Evolutionary conservation across 1,140 invertebrate genomes (phyloP).

Genomic region (Panonychus citri): DNA sequence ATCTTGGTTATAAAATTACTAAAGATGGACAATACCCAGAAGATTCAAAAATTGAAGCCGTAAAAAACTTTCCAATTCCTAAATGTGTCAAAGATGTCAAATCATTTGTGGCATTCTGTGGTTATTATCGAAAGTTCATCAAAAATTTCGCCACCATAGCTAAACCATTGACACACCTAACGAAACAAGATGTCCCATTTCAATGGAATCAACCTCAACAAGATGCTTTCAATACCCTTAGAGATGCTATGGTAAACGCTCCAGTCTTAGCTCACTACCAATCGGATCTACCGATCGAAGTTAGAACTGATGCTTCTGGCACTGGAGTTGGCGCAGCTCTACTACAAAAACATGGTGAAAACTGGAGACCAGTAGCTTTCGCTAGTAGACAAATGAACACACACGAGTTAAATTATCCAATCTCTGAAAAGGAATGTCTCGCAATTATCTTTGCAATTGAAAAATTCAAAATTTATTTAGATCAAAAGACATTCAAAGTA

Average conservation of each 20-base stretch:
- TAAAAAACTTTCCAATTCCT: slow-evolving; percentile 15
- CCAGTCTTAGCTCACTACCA: neutral
- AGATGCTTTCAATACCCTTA: slow-evolving; percentile 3
- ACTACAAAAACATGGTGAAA: slow-evolving; percentile 21
- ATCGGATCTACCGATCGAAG: neutral
- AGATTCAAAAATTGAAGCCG: slow-evolving; percentile 17
- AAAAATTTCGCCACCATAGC: slow-evolving; percentile 18
- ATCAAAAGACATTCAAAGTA: neutral
- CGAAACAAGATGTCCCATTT: slow-evolving; percentile 10
- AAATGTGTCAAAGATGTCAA: slow-evolving; percentile 20
- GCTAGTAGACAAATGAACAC: slow-evolving; percentile 6
- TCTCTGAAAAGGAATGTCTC: neutral
- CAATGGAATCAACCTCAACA: slow-evolving; percentile 7
- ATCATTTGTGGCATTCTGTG: neutral
- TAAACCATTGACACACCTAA: slow-evolving; percentile 17
- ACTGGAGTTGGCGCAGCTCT: slow-evolving; percentile 27
- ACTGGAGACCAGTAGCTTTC: neutral
- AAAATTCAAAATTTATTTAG: neutral
- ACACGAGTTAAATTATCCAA: slow-evolving; percentile 11
- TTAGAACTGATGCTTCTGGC: slow-evolving; percentile 18
- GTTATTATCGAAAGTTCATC: slow-evolving; percentile 8
- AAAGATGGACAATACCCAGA: slow-evolving; percentile 19
- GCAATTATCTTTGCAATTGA: neutral
- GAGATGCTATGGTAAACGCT: neutral
- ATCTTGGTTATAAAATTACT: slow-evolving; percentile 10